phyloP scores from a whole-genome alignment of 2,113 vertebrate genomes.

The Pyxicephalus adspersus region DNA sequence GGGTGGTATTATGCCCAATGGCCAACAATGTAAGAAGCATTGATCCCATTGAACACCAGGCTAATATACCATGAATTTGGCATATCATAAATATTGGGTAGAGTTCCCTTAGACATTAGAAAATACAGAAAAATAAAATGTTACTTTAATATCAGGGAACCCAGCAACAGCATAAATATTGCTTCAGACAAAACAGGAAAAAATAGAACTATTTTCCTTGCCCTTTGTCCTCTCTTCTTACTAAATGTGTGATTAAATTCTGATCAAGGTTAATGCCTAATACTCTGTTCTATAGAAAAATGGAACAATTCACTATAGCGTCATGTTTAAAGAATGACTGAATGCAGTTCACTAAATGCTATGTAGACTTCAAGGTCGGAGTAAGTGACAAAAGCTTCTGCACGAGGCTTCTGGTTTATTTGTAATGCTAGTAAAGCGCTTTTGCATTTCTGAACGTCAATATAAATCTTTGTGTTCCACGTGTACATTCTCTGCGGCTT shows the following conservation, averaged over 20 bases:
- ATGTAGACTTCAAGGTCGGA: constrained; percentile 31
- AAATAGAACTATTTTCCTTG: neutral
- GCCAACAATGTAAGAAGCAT: too few relatives aligned
- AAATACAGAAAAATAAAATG: neutral
- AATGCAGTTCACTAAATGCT: neutral
- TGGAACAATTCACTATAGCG: constrained; percentile 16
- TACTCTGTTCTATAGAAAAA: constrained; percentile 4
- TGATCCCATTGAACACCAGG: too few relatives aligned
- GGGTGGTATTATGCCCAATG: too few relatives aligned
- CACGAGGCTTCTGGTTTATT: neutral
- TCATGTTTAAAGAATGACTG: constrained; percentile 1
- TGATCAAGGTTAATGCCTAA: constrained; percentile 47
- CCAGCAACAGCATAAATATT: neutral
- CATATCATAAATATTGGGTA: too few relatives aligned
- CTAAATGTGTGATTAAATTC: constrained; percentile 30
- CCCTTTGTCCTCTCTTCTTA: neutral
- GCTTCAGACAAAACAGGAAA: neutral
- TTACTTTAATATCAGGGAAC: neutral
- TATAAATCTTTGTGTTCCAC: neutral
- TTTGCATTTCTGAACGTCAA: neutral
- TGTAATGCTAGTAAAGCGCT: neutral
- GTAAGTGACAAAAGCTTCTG: constrained; percentile 1
- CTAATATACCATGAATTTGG: too few relatives aligned
- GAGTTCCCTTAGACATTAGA: too few relatives aligned
- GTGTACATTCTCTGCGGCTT: neutral